Percentiles rank a stretch among this genome's conserved stretches.
Conservation (phyloP, 1,140 invertebrate genomes). For the Hydropsyche tenuis region DNA sequence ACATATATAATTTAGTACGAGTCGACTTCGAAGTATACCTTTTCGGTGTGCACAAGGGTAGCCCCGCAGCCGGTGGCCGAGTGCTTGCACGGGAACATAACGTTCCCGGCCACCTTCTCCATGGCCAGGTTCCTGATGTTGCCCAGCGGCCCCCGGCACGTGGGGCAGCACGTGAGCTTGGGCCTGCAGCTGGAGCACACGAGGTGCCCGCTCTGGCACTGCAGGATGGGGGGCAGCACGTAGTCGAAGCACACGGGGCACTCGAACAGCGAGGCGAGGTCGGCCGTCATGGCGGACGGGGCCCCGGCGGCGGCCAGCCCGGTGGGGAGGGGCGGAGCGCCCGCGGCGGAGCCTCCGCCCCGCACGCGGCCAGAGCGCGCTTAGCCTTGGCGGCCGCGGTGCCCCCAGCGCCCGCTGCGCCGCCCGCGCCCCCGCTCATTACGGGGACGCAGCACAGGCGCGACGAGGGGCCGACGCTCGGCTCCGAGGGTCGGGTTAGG, state of each 20-base stretch:
- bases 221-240: slow-evolving; percentile 94
- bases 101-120: slow-evolving; percentile 98
- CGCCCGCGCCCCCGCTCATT: slow-evolving; percentile 3
- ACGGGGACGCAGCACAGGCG: neutral
- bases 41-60: slow-evolving; percentile 94
- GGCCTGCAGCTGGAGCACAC: slow-evolving; percentile 95
- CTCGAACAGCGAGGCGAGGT: slow-evolving; percentile 95
- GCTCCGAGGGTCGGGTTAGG: neutral
- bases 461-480: neutral
- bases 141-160: slow-evolving; percentile 94
- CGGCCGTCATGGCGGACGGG: slow-evolving; percentile 73
- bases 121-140: slow-evolving; percentile 98
- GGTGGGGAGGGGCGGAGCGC: slow-evolving; percentile 53
- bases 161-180: slow-evolving; percentile 96
- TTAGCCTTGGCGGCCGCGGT: neutral
- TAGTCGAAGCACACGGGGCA: slow-evolving; percentile 99
- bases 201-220: slow-evolving; percentile 87
- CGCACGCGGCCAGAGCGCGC: neutral
- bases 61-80: slow-evolving; percentile 93
- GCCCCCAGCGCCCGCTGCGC: slow-evolving; percentile 3
- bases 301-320: slow-evolving; percentile 49
- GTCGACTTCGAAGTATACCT: slow-evolving; percentile 62
- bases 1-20: no score
- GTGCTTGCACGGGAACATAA: slow-evolving; percentile 99
- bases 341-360: neutral